phyloP scores from a whole-genome alignment of 2,113 vertebrate genomes.

The Ophthalmolycus amberensis region DNA sequence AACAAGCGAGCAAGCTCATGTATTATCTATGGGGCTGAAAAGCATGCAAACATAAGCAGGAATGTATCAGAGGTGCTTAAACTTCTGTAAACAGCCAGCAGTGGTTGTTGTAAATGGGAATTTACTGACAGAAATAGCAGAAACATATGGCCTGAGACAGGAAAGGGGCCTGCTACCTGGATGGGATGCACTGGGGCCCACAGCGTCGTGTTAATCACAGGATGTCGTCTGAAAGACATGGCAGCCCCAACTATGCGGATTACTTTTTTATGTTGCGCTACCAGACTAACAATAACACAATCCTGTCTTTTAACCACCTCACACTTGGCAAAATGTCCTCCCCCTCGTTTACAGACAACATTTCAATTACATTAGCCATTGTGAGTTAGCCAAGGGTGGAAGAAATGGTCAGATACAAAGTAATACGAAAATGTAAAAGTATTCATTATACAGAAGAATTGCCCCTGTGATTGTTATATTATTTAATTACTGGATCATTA shows the following conservation, averaged over 20 bases:
- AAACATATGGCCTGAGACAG: conserved; percentile 91
- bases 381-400: not conserved
- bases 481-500: not conserved
- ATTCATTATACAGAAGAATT: not conserved
- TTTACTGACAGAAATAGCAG: conserved; percentile 91
- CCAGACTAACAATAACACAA: conserved; percentile 80
- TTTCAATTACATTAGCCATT: not conserved
- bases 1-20: conserved; percentile 82
- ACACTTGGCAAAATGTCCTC: not conserved
- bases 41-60: conserved; percentile 85
- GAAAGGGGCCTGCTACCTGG: conserved; percentile 86
- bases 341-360: not conserved
- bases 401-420: not conserved
- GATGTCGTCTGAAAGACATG: conserved; percentile 84
- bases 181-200: conserved; percentile 79
- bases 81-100: conserved; percentile 90
- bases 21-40: conserved; percentile 88
- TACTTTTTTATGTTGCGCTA: conserved; percentile 82
- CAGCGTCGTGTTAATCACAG: conserved; percentile 84
- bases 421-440: not conserved
- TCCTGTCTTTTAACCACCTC: conserved; percentile 20
- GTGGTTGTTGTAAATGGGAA: conserved; percentile 87
- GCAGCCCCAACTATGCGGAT: conserved; percentile 76
- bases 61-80: conserved; percentile 86
- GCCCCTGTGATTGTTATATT: not conserved